Percentiles rank a stretch among this genome's conserved stretches.
phyloP scores from a whole-genome alignment of 2,113 vertebrate genomes.

The Dasyurus viverrinus region DNA sequence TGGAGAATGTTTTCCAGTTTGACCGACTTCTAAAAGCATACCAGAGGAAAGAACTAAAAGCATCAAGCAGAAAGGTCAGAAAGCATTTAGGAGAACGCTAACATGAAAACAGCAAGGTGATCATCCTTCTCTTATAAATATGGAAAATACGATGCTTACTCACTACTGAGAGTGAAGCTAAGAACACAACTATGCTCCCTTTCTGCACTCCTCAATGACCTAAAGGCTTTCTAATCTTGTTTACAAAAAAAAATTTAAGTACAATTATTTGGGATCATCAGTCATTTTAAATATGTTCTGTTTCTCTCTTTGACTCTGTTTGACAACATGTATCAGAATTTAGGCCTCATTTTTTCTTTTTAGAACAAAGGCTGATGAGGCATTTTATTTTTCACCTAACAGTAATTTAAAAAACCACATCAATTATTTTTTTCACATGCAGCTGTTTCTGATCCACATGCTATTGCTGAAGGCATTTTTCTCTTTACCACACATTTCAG shows the following conservation, averaged over 20 bases:
- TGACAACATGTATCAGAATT: slow-evolving; percentile 49
- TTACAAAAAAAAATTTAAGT: neutral
- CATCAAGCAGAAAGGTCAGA: slow-evolving; percentile 17
- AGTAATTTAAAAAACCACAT: slow-evolving; percentile 73
- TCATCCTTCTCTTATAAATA: slow-evolving; percentile 32
- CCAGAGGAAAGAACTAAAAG: slow-evolving; percentile 51
- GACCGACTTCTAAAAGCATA: slow-evolving; percentile 27
- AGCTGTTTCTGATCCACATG: slow-evolving; percentile 77
- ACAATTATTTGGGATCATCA: slow-evolving; percentile 4
- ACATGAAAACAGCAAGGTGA: slow-evolving; percentile 22
- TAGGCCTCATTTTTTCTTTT: slow-evolving; percentile 43
- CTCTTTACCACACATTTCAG: slow-evolving; percentile 75
- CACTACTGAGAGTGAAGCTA: neutral
- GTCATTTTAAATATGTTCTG: slow-evolving; percentile 37
- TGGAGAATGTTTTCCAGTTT: slow-evolving; percentile 49
- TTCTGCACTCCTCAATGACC: neutral
- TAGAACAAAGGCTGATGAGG: slow-evolving; percentile 47
- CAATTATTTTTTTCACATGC: slow-evolving; percentile 73
- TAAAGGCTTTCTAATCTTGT: slow-evolving; percentile 35
- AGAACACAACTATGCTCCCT: slow-evolving; percentile 16
- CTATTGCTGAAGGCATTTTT: slow-evolving; percentile 74
- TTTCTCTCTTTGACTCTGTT: slow-evolving; percentile 28
- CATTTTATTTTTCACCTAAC: slow-evolving; percentile 63
- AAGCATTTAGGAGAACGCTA: neutral
- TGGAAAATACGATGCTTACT: slow-evolving; percentile 10